Base-by-base conservation (phyloP, 2,113 vertebrate genomes). In the Amia ocellicauda region DNA sequence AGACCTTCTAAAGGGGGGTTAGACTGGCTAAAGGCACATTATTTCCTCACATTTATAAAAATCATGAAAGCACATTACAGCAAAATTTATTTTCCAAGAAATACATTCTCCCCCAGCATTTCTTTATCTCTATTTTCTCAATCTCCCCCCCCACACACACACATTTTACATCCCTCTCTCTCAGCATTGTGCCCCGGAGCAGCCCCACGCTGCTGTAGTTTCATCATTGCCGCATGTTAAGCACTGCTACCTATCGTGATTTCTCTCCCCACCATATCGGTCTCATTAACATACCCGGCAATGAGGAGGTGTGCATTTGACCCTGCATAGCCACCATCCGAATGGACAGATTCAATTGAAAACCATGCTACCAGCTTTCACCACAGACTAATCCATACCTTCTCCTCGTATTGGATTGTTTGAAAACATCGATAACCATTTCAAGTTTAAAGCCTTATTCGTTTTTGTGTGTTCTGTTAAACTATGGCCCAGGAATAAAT, bases 61-160 rank as follows among this genome's bases (percentile, higher is more conserved):
- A 65, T 65, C 54, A 36, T 50, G 41, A 4, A 22, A 42, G 53
- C 40, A 57, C 57, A 58, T 50, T 64, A 29, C 20, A 40, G 28
- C 55, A 14, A 27, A 58, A 58, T 58, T 26, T 22, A 31, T 41
- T 58, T 66, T 26, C 20, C 41, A 26, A 40, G n/a, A 47, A 58
- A 22, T 51, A 47, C 43, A 51, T 47, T 47, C 54, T 42, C 42
- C 41, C n/a, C n/a, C n/a, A n/a, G 54, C 41, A 7, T 2, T 7
- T 22, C 31, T 49, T 31, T 31, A 26, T 29, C 17, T 56, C 53
- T 28, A 14, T n/a, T 17, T 17, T 19, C 53, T 16, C 1, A 52
- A 10, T 52, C 19, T 22, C n/a, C 50, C 10, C 2, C 19, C 10
- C 2, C 19, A 7, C 14, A 23, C 42, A 20, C 17, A 20, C 19